Evolutionary conservation across 1,140 invertebrate species (phyloP), one percentile per base, ranked within the genome.

Genomic region (Tetramorium parvispinum): DNA sequence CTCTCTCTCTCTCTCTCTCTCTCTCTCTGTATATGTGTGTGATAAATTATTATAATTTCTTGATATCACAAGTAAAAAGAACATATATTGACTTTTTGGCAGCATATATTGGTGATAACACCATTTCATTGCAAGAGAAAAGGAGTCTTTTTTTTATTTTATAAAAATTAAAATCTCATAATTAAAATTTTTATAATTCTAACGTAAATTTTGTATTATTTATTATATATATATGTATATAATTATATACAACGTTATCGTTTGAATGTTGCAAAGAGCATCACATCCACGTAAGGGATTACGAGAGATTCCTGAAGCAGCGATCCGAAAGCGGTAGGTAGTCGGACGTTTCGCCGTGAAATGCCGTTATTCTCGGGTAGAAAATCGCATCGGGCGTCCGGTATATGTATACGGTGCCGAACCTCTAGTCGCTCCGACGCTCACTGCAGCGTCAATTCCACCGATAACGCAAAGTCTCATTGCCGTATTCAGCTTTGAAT

Each of bases 401-500:
- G 53, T 73, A 82, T 73, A 53, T 53, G 40, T 37, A 32, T 4
- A 49, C 53, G 40, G 16, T 53, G 40, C 24, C 78, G 37, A 57
- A 70, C 13, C 65, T 70, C 21, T 57, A 57, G 43, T 24, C 63
- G 37, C 24, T 5, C 37, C 21, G 37, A 43, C 75, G 76, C 32
- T 68, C n/a, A 59, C 24, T 18, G 18, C 32, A 3, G 18, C 73
- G 79, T 85, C 66, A 85, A 83, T 92, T 85, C 63, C 65, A 49
- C 57, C 75, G 78, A 91, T 91, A 91, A 85, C 79, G 16, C 86
- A 77, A 87, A 85, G 78, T 85, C 81, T 88, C 40, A 66, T 89
- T 24, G 86, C 91, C 91, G 86, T 91, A 78, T 55, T 87, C 87
- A 87, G 87, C 49, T 87, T 91, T 53, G 88, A 88, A 92, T 92